A percentile compares a stretch with the other conserved stretches of the same genome.
Evolutionary conservation across 2,797 vertebrate species (phyloP).

Genomic region (Natrix natrix): DNA sequence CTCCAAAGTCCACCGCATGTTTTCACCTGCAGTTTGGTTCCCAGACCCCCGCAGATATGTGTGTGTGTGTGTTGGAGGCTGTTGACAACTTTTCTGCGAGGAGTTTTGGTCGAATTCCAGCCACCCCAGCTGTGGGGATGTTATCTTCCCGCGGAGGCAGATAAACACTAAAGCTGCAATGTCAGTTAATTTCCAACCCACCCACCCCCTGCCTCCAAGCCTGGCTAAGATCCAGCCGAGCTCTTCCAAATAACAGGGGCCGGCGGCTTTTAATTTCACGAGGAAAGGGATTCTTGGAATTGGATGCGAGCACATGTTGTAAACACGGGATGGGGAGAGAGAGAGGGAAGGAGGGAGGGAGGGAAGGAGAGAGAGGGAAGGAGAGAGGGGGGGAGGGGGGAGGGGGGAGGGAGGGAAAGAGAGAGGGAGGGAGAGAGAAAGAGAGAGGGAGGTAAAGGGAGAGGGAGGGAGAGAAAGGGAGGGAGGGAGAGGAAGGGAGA

Average conservation of each 20-base stretch:
- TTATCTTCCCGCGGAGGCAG: neutral
- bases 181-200: neutral
- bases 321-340: neutral
- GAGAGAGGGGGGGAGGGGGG: too few species aligned
- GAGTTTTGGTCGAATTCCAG: neutral
- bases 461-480: too few species aligned
- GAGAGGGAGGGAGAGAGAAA: too few species aligned
- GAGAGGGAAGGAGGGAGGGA: too few species aligned
- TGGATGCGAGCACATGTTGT: neutral
- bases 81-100: neutral
- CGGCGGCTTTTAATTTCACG: neutral
- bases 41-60: neutral
- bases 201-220: too few species aligned
- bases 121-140: neutral
- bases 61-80: neutral
- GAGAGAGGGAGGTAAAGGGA: too few species aligned
- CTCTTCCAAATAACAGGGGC: neutral
- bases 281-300: conserved; percentile 12
- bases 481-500: too few species aligned
- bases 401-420: too few species aligned
- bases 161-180: neutral
- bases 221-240: neutral
- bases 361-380: too few species aligned
- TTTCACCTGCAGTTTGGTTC: neutral
- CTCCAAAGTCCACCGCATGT: neutral